Base-by-base conservation (phyloP, 1,140 invertebrate species). In the Bradysia coprophila region DNA sequence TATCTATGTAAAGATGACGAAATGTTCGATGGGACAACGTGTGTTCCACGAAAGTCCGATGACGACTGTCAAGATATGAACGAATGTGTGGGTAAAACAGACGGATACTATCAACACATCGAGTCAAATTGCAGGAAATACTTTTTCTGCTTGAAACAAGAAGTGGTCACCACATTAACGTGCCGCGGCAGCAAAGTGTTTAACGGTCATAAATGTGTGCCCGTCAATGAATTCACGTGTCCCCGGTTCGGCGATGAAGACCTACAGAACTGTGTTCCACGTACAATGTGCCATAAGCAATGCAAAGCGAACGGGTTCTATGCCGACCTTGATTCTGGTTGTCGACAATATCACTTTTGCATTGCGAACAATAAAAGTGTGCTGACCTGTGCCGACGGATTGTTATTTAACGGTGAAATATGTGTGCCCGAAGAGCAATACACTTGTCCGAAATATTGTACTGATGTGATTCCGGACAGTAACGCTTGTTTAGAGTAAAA, bases 321-420 rank as follows among this genome's bases (percentile, higher is more conserved):
- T 54, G 49, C 65, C 2, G 64, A 69, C 47, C 52, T 52, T 18
- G 59, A 62, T 4, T 65, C 67, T 1, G 63, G 65, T 5, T 73
- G 71, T 49, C 61, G 55, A 23, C 59, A 59, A 10, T 75, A 72
- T 51, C 71, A 65, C 52, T 62, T 71, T 45, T 75, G 71, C 47
- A 61, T 66, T 0, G 56, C 56, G 13, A 63, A 65, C 19, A 52
- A 58, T 2, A 50, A 57, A 38, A 62, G 61, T 1, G 56, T 49
- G 34, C 48, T 68, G 1, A 51, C 55, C 2, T 69, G 67, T 22
- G 11, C 16, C 2, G 32, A 38, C 24, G 34, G 43, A 16, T 31
- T 38, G 21, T 20, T 45, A 23, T 47, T 47, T 31, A 42, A 47
- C 43, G 41, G 39, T 22, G 36, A 42, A 16, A n/a, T 19, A 8